Base-by-base conservation (phyloP, 2,113 vertebrate genomes). In the Mesembrinibis cayennensis region DNA sequence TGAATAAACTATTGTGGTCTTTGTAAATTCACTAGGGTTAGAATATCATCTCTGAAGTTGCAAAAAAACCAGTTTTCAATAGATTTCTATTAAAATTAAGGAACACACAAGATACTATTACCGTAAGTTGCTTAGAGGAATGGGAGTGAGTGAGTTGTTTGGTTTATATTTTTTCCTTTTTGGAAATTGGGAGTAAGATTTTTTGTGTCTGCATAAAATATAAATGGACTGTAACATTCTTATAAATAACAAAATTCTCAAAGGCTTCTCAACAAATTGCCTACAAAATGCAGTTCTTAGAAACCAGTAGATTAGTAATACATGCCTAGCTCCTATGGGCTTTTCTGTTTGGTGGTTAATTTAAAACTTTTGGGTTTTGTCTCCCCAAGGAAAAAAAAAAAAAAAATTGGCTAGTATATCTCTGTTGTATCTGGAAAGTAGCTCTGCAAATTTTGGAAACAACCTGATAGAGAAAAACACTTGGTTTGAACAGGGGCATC, bases 221-320 rank as follows among this genome's bases (percentile, higher is more conserved):
- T 95, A 97, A 95, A 97, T 94, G 93, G 95, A 88, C 71, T 87
- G 59, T 82, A 95, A 94, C 90, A 56, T 90, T 92, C 82, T 93
- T 97, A 73, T 94, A 90, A 94, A 91, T 94, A 97, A 96, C 59
- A 94, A 84, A 95, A 96, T 95, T 91, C 95, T 96, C 97, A 78
- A 80, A 97, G 90, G 94, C 32, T 50, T 91, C 63, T 86, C 96
- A 94, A 87, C 93, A 98, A 97, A 97, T 97, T 97, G 96, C 93
- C 65, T 95, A 89, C 85, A 94, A 95, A 96, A 93, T 71, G 69
- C 50, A 96, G 53, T 91, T 95, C 65, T 89, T 92, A 82, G 88
- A 73, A 95, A 93, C 45, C 66, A 81, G 71, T 30, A 96, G 61
- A 95, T 96, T 94, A 90, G 85, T 91, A 94, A 94, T 97, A 87